Evolutionary conservation across 2,797 vertebrate genomes (phyloP).

Genomic region (Gallinago stenura): DNA sequence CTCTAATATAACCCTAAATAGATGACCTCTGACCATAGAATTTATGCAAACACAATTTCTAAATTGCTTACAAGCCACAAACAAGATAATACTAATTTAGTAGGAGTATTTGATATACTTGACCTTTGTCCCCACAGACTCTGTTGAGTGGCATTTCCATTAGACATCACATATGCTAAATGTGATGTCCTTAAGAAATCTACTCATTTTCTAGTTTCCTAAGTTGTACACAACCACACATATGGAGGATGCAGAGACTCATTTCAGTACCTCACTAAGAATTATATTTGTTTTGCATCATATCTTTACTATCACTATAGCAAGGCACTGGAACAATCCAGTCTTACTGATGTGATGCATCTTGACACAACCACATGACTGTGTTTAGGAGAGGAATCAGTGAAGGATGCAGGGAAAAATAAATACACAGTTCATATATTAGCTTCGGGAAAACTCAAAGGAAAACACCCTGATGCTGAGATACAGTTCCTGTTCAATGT

Average conservation of each 20-base stretch:
- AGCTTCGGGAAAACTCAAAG: neutral
- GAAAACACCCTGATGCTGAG: neutral
- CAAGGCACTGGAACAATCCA: neutral
- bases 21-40: neutral
- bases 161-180: neutral
- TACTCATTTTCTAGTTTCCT: neutral
- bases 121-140: neutral
- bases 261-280: neutral
- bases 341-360: neutral
- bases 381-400: neutral
- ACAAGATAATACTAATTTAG: neutral
- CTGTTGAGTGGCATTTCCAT: neutral
- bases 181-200: neutral
- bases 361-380: neutral
- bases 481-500: neutral
- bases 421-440: neutral
- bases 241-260: neutral
- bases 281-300: neutral
- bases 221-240: neutral
- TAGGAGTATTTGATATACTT: neutral
- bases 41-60: neutral
- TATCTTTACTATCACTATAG: neutral
- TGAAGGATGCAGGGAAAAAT: neutral
- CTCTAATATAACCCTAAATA: neutral
- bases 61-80: neutral